Percentiles rank a stretch among this genome's conserved stretches.
These are phyloP conservation scores for Calephelis virginiensis DNA, from an alignment of 1,140 invertebrate species.

Conservation along the genomic window DNA sequence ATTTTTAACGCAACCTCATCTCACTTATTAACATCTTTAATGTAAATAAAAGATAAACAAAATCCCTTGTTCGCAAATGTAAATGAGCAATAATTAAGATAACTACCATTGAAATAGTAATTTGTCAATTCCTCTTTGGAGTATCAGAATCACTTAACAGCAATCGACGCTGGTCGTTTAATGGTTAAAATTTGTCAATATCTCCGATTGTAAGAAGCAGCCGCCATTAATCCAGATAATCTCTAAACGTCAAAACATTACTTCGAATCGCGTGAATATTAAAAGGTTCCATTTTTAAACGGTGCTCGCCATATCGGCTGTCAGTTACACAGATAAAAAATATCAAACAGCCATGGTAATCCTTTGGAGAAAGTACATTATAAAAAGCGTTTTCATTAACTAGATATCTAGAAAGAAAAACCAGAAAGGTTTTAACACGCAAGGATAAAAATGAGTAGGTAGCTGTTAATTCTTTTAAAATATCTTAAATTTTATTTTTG, in stretches of 20 bases:
- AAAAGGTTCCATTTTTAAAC: constrained; percentile 68
- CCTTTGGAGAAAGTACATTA: constrained; percentile 3
- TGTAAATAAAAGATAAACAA: no score
- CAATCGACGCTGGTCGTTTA: constrained; percentile 37
- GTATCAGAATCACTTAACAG: constrained; percentile 38
- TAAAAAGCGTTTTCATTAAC: constrained; percentile 12
- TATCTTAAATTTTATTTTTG: no score
- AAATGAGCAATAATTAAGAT: neutral
- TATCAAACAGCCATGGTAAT: constrained; percentile 12
- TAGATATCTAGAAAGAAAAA: neutral
- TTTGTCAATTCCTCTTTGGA: constrained; percentile 6
- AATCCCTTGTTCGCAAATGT: neutral
- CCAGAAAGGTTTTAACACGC: neutral
- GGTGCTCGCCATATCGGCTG: constrained; percentile 49
- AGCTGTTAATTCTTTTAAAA: no score
- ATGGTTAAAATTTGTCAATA: constrained; percentile 62
- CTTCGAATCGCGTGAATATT: constrained; percentile 61
- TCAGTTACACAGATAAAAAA: constrained; percentile 51
- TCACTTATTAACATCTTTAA: no score
- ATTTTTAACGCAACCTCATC: no score
- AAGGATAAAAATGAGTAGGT: neutral
- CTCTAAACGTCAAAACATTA: constrained; percentile 60
- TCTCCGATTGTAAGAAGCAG: constrained; percentile 47
- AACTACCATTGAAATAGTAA: neutral
- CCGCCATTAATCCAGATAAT: constrained; percentile 58